Evolutionary conservation across 2,113 vertebrate genomes (phyloP).

Genomic region (Canis aureus): DNA sequence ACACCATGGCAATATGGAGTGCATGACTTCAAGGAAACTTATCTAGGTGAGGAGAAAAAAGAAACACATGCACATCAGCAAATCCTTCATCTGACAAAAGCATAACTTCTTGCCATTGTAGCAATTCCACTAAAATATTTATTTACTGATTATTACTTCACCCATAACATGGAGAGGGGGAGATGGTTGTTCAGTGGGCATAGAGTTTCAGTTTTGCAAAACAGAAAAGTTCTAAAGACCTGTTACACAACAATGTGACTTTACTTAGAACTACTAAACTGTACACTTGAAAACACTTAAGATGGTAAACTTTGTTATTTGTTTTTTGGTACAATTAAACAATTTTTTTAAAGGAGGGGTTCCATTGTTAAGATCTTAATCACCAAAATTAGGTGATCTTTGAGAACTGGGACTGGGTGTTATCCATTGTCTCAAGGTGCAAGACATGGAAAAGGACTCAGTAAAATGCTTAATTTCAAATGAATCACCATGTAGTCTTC

Average conservation of each 20-base stretch:
- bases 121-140: neutral
- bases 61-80: neutral
- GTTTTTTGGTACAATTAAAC: neutral
- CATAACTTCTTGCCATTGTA: neutral
- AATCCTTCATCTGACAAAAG: conserved; percentile 26
- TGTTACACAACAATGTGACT: neutral
- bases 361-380: neutral
- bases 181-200: neutral
- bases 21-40: neutral
- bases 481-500: neutral
- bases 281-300: neutral
- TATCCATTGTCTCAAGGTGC: neutral
- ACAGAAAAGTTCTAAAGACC: conserved; percentile 27
- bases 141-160: neutral
- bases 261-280: neutral
- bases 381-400: neutral
- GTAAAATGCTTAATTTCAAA: conserved; percentile 26
- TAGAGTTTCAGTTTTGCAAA: neutral
- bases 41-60: neutral
- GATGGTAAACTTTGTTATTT: neutral
- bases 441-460: neutral
- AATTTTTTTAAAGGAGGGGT: neutral
- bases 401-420: neutral
- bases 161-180: neutral
- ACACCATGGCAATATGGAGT: neutral